phyloP scores from a whole-genome alignment of 2,113 vertebrate species.

The Crypturellus undulatus region DNA sequence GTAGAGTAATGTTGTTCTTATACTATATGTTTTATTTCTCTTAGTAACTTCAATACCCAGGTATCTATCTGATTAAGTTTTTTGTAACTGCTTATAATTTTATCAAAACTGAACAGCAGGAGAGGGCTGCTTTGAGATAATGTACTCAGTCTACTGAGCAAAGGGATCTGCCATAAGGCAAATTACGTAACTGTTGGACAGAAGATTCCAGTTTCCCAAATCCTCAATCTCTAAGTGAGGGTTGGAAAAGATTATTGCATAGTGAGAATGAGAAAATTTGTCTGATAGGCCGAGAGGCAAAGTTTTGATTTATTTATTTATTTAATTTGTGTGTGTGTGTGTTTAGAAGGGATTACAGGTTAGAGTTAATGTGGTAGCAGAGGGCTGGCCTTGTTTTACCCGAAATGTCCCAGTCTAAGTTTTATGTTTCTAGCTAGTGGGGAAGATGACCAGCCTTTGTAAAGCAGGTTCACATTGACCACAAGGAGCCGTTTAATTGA shows the following conservation, averaged over 20 bases:
- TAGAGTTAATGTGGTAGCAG: not conserved
- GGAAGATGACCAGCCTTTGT: not conserved
- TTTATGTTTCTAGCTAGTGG: not conserved
- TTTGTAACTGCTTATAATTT: slow-evolving; percentile 8
- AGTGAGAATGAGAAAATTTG: not conserved
- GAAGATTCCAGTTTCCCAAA: not conserved
- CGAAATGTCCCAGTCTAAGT: not conserved
- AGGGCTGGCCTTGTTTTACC: not conserved
- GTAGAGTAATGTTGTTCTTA: not conserved
- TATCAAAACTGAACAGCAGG: not conserved
- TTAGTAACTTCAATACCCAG: not conserved
- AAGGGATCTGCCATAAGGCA: not conserved
- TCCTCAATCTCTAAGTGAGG: not conserved
- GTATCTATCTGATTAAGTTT: not conserved
- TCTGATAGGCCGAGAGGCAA: not conserved
- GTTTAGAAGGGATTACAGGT: not conserved
- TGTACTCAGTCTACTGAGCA: not conserved
- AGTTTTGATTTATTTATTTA: no score
- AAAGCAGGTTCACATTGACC: not conserved
- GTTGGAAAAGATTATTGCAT: not conserved
- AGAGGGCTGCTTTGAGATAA: not conserved
- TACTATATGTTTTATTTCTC: not conserved
- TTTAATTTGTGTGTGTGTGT: no score
- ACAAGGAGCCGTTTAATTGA: not conserved
- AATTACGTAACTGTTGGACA: not conserved